phyloP scores from a whole-genome alignment of 30 jellyfish, hydroid and myxozoan genomes.

The Cassiopea xamachana region DNA sequence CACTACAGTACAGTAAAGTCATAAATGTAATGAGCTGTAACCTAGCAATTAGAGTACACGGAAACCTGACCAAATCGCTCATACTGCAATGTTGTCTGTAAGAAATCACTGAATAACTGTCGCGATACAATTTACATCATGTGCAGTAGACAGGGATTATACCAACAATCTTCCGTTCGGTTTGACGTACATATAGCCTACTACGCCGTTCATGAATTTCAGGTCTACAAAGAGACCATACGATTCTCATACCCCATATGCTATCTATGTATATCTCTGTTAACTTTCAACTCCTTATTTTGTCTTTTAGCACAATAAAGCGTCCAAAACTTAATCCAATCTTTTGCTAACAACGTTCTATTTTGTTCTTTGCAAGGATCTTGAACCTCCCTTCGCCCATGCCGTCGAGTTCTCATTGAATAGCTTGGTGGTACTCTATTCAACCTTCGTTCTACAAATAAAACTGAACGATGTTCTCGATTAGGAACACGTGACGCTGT shows the following conservation, averaged over 20 bases:
- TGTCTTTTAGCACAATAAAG: conserved; percentile 36
- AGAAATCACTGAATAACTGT: too few relatives aligned
- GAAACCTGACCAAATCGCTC: too few relatives aligned
- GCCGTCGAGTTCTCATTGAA: conserved; percentile 68
- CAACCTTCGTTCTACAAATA: conserved; percentile 70
- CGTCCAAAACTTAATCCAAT: conserved; percentile 33
- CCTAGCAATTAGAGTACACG: too few relatives aligned
- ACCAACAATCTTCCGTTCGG: too few relatives aligned
- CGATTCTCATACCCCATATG: background rate
- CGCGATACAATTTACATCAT: too few relatives aligned
- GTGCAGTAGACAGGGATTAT: too few relatives aligned
- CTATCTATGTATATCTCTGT: background rate
- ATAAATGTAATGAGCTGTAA: too few relatives aligned
- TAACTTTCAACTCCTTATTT: background rate
- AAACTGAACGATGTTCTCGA: conserved; percentile 70
- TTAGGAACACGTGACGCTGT: conserved; percentile 66
- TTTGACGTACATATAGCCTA: too few relatives aligned
- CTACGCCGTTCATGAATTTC: too few relatives aligned
- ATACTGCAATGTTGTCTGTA: too few relatives aligned
- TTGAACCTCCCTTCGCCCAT: conserved; percentile 23
- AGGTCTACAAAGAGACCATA: too few relatives aligned
- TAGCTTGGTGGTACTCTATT: background rate
- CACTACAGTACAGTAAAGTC: too few relatives aligned
- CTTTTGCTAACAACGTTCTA: conserved; percentile 16
- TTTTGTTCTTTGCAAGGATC: conserved; percentile 47